Percentiles rank a stretch among this genome's conserved stretches.
These are phyloP conservation scores for Ceratina calcarata DNA, from an alignment of 1,140 invertebrate genomes.

Conservation along the genomic window DNA sequence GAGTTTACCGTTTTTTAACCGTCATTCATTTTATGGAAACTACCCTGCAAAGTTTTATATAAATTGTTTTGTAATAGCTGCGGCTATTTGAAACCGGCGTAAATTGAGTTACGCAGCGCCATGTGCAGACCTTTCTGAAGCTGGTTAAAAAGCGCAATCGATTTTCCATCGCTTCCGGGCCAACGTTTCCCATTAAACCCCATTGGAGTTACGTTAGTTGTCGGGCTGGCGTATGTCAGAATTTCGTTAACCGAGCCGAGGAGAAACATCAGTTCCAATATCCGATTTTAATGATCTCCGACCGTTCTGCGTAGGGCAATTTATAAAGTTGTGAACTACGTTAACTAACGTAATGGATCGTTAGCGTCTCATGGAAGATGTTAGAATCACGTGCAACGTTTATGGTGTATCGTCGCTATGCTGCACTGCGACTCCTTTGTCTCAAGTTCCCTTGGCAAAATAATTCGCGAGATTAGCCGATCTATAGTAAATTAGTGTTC, in stretches of 20 bases:
- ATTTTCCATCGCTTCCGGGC: not conserved
- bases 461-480: not conserved
- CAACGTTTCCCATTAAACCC: slow-evolving; percentile 19
- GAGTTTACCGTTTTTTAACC: not conserved
- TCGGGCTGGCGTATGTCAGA: slow-evolving; percentile 9
- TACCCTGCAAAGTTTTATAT: not conserved
- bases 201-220: not conserved
- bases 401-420: not conserved
- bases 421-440: not conserved
- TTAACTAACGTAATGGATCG: slow-evolving; percentile 39
- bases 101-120: not conserved
- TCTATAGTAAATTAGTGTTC: too few relatives aligned
- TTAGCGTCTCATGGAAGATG: slow-evolving; percentile 16
- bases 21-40: not conserved
- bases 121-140: not conserved
- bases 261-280: slow-evolving; percentile 40
- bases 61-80: not conserved
- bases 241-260: slow-evolving; percentile 40
- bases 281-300: slow-evolving; percentile 41
- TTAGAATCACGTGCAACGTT: slow-evolving; percentile 4
- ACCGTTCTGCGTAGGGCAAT: slow-evolving; percentile 35
- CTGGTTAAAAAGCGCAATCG: not conserved
- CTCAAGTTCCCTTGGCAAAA: not conserved
- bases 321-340: slow-evolving; percentile 41
- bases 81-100: not conserved